Evolutionary conservation across 2,113 vertebrate species (phyloP).

Genomic region (Accipiter virgatus): DNA sequence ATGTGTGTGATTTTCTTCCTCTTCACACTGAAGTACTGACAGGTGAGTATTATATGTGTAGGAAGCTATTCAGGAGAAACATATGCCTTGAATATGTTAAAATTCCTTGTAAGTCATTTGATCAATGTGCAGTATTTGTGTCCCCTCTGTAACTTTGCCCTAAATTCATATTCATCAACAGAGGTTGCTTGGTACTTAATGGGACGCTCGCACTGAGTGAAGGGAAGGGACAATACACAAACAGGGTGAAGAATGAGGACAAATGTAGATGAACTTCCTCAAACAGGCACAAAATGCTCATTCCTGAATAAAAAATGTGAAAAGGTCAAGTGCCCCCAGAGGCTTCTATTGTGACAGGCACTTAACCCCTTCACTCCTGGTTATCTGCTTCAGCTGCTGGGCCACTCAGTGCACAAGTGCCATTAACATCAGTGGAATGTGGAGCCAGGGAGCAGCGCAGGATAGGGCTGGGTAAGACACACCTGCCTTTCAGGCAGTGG

Average conservation of each 20-base stretch:
- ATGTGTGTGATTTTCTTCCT: neutral
- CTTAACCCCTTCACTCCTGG: slow-evolving; percentile 69
- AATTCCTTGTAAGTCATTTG: slow-evolving; percentile 24
- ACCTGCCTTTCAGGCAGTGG: neutral
- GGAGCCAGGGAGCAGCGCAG: neutral
- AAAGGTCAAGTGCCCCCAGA: slow-evolving; percentile 69
- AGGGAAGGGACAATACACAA: slow-evolving; percentile 48
- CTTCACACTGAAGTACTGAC: neutral
- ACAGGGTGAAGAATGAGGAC: slow-evolving; percentile 57
- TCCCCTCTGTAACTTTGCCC: slow-evolving; percentile 37
- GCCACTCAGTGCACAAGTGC: slow-evolving; percentile 40
- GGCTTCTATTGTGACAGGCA: slow-evolving; percentile 71
- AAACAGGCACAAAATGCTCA: slow-evolving; percentile 61
- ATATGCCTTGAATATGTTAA: slow-evolving; percentile 33
- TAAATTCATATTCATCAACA: slow-evolving; percentile 61
- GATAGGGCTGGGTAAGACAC: neutral
- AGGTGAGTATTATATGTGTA: slow-evolving; percentile 36
- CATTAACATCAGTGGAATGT: slow-evolving; percentile 35
- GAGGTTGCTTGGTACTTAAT: slow-evolving; percentile 44
- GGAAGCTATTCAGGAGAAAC: slow-evolving; percentile 31
- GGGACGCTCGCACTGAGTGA: slow-evolving; percentile 25
- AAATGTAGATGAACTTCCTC: slow-evolving; percentile 61
- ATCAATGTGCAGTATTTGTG: slow-evolving; percentile 38
- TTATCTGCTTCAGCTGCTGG: slow-evolving; percentile 68
- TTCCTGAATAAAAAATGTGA: slow-evolving; percentile 66